Conservation (phyloP, 2,888 invertebrate genomes). For the Pollenia griseotomentosa region DNA sequence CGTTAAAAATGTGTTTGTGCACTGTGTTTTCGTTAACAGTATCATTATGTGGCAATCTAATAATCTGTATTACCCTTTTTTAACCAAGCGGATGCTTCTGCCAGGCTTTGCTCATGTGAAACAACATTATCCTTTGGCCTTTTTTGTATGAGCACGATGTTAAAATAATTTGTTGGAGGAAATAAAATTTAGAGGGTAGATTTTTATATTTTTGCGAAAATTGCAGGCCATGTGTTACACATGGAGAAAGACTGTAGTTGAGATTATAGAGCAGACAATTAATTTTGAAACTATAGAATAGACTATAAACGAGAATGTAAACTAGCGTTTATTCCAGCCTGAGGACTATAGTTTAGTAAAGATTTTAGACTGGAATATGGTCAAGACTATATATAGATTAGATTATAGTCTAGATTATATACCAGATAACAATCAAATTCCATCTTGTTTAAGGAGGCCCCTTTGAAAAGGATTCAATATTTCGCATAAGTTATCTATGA, state of each 20-base stretch:
- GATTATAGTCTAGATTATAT: no score
- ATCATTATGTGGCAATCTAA: conserved; percentile 47
- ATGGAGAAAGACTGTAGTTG: background rate
- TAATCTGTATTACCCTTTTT: conserved; percentile 54
- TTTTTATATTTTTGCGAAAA: background rate
- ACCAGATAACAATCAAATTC: no score
- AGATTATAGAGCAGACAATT: background rate
- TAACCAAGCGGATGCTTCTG: background rate
- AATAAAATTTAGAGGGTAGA: background rate
- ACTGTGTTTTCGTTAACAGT: conserved; percentile 30
- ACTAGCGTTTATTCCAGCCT: no score
- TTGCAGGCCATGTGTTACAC: background rate
- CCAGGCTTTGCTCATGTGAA: background rate
- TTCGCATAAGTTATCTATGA: no score
- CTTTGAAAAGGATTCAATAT: no score
- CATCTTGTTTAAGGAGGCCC: no score
- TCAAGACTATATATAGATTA: no score
- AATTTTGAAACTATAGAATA: no score
- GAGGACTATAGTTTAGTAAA: no score
- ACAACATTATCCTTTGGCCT: background rate
- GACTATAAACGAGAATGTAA: no score
- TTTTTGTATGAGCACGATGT: background rate
- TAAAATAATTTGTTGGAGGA: conserved; percentile 17
- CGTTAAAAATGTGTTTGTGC: conserved; percentile 13
- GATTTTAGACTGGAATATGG: no score